Conservation (phyloP, 2,888 invertebrate genomes). For the Melangyna quadrimaculata region DNA sequence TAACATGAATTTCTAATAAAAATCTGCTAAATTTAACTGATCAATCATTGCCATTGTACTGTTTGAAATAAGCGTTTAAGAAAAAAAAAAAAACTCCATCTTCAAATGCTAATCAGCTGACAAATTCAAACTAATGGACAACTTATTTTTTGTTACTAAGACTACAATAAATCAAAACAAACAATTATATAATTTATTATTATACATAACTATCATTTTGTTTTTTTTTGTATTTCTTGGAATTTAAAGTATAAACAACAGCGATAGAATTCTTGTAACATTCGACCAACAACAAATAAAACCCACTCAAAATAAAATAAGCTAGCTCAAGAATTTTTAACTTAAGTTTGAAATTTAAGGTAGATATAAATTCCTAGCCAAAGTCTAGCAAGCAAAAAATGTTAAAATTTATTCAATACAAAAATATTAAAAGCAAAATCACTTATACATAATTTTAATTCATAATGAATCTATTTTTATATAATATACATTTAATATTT, state of each 20-base stretch:
- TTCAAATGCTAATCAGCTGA: slow-evolving; percentile 25
- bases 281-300: slow-evolving; percentile 5
- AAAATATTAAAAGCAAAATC: slow-evolving; percentile 58
- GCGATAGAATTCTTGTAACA: slow-evolving; percentile 25
- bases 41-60: slow-evolving; percentile 40
- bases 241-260: slow-evolving; percentile 3
- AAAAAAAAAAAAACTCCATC: slow-evolving; percentile 8
- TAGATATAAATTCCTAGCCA: slow-evolving; percentile 7
- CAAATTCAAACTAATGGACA: slow-evolving; percentile 38
- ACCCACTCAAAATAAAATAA: slow-evolving; percentile 9
- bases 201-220: slow-evolving; percentile 40
- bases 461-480: slow-evolving; percentile 75
- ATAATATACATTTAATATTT: slow-evolving; percentile 73
- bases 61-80: not conserved
- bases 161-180: slow-evolving; percentile 37
- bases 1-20: slow-evolving; percentile 21
- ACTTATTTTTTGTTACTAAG: slow-evolving; percentile 53
- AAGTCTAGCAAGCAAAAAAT: slow-evolving; percentile 38
- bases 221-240: not conserved
- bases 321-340: slow-evolving; percentile 30
- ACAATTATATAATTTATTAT: slow-evolving; percentile 42
- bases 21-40: slow-evolving; percentile 34
- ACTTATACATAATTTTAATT: slow-evolving; percentile 72
- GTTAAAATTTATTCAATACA: slow-evolving; percentile 57
- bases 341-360: not conserved